Percentiles rank a stretch among this genome's conserved stretches.
These are phyloP conservation scores for Rousettus leschenaultii DNA, from an alignment of 2,113 vertebrate genomes.

Conservation along the genomic window DNA sequence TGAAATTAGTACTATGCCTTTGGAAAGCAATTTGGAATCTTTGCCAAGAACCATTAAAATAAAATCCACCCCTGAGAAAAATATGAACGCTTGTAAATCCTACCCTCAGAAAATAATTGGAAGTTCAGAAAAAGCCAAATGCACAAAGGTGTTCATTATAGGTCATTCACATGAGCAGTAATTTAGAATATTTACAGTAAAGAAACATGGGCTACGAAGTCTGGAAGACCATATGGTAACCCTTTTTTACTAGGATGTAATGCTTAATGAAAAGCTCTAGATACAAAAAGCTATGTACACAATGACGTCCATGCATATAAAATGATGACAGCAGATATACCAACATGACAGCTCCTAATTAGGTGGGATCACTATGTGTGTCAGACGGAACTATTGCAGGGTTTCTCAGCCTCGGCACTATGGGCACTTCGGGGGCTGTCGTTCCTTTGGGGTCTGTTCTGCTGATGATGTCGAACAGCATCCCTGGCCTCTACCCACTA, in stretches of 20 bases:
- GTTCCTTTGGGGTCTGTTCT: neutral
- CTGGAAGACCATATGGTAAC: neutral
- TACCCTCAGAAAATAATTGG: neutral
- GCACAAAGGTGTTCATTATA: neutral
- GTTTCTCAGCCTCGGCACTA: neutral
- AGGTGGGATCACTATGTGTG: fast-evolving
- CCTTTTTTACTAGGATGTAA: neutral
- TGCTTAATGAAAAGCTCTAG: neutral
- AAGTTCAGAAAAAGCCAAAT: slow-evolving; percentile 4
- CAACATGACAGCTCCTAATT: neutral
- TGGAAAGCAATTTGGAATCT: neutral
- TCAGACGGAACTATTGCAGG: neutral
- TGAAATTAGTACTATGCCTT: neutral
- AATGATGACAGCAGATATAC: neutral
- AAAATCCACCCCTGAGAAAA: neutral
- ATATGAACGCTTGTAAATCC: neutral
- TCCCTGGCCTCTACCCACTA: neutral
- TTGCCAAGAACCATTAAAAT: neutral
- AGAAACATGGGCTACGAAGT: neutral
- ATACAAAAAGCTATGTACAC: neutral
- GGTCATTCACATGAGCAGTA: neutral
- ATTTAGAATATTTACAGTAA: neutral
- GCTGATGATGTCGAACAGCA: neutral
- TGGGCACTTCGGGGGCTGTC: too few species aligned
- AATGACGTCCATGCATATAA: neutral